Evolutionary conservation across 2,113 vertebrate species (phyloP), one percentile per base, ranked within the genome.

Genomic region (Ageneiosus marmoratus): DNA sequence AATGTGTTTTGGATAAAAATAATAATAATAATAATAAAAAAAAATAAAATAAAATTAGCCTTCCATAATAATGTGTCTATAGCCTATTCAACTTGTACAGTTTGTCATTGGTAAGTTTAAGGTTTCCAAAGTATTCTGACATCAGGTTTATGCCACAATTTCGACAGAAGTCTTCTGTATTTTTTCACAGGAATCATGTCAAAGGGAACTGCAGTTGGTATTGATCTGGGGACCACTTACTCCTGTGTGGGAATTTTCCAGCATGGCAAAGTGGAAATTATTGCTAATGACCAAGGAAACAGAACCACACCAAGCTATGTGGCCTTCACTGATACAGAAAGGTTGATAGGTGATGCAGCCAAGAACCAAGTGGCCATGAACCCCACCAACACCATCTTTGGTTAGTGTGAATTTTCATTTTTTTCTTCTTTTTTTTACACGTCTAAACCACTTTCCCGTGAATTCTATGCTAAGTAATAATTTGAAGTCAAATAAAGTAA

Each of bases 211-310:
- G 95, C 95, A 0, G 95, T 96, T 53, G 96, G 96, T 83, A 97
- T 97, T 41, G 96, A 97, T 88, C 81, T 97, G 24, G 96, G 96
- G 85, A 97, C 96, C 92, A 97, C 96, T 82, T 97, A 97, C 50
- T 97, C 96, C 6, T 97, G 96, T 24, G 96, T 97, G 67, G 96
- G 96, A 0, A 96, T 97, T 0, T 97, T 97, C 91, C 96, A 97
- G 5, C 96, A 97, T 24, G 95, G 96, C 10, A 97, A 97, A 87
- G 96, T 97, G 87, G 96, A 97, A 56, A 97, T 97, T 82, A 97
- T 97, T 82, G 96, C 96, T 89, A 97, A 97, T 0, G 96, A 97
- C 85, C 91, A 92, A 83, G 91, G 91, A 79, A 91, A 91, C 88
- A 85, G 90, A 85, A 91, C 90, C 86, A 91, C 90, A 13, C 91